phyloP scores from a whole-genome alignment of 2,888 invertebrate genomes.

The Lithophane ornitopus region DNA sequence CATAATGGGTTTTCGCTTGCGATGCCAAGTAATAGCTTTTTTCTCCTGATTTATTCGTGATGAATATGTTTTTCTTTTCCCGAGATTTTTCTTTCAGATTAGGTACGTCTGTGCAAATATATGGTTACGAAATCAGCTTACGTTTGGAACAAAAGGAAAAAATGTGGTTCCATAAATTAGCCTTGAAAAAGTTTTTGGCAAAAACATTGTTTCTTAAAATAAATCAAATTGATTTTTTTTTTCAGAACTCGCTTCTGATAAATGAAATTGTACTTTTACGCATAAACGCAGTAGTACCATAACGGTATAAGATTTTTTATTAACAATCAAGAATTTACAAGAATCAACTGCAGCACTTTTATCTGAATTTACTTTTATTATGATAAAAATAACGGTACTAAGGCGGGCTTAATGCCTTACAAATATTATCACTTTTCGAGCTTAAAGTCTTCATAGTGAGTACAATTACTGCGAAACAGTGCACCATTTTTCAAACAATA shows the following conservation, averaged over 20 bases:
- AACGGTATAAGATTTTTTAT: not conserved
- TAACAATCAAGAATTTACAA: not conserved
- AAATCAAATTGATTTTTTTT: constrained; percentile 21
- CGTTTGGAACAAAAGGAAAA: constrained; percentile 23
- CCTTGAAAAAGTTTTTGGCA: constrained; percentile 9
- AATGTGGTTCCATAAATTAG: constrained; percentile 37
- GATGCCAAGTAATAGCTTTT: constrained; percentile 55
- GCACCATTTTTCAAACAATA: constrained; percentile 9
- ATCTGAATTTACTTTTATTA: not conserved
- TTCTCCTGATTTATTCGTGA: constrained; percentile 52
- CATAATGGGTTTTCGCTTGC: constrained; percentile 59
- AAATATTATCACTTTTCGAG: not conserved
- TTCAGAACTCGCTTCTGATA: not conserved
- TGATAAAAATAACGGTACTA: not conserved
- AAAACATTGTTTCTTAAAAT: constrained; percentile 30
- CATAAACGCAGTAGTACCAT: too few relatives aligned
- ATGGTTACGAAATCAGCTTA: constrained; percentile 49
- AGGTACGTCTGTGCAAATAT: constrained; percentile 41
- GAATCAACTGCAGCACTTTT: not conserved
- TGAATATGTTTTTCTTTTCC: constrained; percentile 44
- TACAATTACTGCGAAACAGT: not conserved
- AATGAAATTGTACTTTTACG: constrained; percentile 15
- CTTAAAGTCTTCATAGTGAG: not conserved
- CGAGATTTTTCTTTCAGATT: constrained; percentile 50
- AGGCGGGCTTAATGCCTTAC: not conserved